These are phyloP conservation scores for Tetheella fluctuosa DNA, from an alignment of 2,888 invertebrate genomes.

Conservation along the genomic window DNA sequence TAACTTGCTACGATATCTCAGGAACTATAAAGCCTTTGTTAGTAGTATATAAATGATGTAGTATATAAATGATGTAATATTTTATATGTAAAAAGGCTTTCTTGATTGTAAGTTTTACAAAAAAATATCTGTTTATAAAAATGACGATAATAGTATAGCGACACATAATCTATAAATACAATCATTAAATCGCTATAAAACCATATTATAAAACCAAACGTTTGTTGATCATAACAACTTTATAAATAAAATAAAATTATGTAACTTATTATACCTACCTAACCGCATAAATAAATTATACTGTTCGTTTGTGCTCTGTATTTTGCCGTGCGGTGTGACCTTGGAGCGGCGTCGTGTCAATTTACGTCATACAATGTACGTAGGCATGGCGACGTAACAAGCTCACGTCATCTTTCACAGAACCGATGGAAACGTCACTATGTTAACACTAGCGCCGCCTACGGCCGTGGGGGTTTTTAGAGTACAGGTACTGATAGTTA, in stretches of 20 bases:
- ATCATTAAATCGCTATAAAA: conserved; percentile 2
- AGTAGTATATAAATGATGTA: too few species aligned
- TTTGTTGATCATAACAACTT: conserved; percentile 20
- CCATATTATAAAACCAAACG: conserved; percentile 1
- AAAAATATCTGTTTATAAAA: not conserved
- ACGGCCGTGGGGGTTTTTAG: conserved; percentile 22
- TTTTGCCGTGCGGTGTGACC: conserved; percentile 40
- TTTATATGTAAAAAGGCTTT: not conserved
- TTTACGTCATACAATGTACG: conserved; percentile 8
- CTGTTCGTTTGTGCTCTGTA: conserved; percentile 11
- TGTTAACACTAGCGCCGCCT: conserved; percentile 31
- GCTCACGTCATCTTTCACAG: conserved; percentile 43
- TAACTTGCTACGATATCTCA: too few species aligned
- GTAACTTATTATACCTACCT: conserved; percentile 37
- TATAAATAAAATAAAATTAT: conserved; percentile 47
- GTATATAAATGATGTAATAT: too few species aligned
- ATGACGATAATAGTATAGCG: not conserved
- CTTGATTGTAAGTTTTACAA: not conserved
- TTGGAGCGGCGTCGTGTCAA: conserved; percentile 33
- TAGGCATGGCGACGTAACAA: conserved; percentile 3
- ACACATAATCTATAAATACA: not conserved
- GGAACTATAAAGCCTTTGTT: too few species aligned
- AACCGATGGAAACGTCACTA: conserved; percentile 37
- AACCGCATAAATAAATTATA: conserved; percentile 51
- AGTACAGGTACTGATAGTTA: conserved; percentile 15